Percentiles rank a stretch among this genome's conserved stretches.
These are phyloP conservation scores for Saturnia japonica DNA, from an alignment of 2,888 invertebrate species.

Conservation along the genomic window DNA sequence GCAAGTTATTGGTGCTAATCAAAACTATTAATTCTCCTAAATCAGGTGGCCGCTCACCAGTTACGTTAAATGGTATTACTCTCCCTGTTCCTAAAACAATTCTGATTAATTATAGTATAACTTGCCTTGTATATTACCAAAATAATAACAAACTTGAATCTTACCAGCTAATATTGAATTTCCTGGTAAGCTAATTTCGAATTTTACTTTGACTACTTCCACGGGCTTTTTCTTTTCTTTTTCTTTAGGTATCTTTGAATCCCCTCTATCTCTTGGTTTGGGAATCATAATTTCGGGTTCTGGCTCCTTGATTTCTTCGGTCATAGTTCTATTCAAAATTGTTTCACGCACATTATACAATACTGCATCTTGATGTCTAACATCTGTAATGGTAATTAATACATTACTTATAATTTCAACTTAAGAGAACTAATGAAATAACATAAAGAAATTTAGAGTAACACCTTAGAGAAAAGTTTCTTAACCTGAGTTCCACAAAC, in stretches of 20 bases:
- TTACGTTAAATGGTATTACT: constrained; percentile 50
- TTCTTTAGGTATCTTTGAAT: constrained; percentile 38
- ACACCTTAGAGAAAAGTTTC: background rate
- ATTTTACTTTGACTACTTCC: constrained; percentile 45
- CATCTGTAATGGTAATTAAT: constrained; percentile 42
- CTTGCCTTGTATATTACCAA: background rate
- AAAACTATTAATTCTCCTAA: constrained; percentile 59
- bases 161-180: constrained; percentile 60
- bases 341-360: constrained; percentile 51
- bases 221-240: constrained; percentile 43
- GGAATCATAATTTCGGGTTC: constrained; percentile 28
- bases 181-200: constrained; percentile 55
- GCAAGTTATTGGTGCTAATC: constrained; percentile 61
- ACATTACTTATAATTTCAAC: background rate
- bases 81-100: constrained; percentile 57
- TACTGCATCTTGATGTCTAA: constrained; percentile 65
- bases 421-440: background rate
- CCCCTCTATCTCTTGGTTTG: constrained; percentile 31
- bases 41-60: constrained; percentile 51
- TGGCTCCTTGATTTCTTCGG: constrained; percentile 26
- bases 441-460: background rate
- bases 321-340: constrained; percentile 39
- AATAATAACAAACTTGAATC: background rate
- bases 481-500: background rate
- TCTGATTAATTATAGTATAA: background rate